A percentile compares a stretch with the other conserved stretches of the same genome.
Conservation (phyloP, 2,113 vertebrate genomes). For the Pteruthius melanotis region DNA sequence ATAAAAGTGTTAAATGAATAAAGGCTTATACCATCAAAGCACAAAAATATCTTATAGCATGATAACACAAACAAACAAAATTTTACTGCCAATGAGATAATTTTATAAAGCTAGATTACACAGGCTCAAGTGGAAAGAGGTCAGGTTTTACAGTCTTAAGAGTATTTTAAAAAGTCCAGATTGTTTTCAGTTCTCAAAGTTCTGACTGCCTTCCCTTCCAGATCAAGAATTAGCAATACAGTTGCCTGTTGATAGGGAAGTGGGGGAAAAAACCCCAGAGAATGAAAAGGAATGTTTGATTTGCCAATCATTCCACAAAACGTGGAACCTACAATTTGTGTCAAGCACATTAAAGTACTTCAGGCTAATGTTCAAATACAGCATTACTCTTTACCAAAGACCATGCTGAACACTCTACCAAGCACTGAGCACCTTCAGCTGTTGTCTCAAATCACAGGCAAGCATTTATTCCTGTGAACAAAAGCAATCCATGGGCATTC, state of each 20-base stretch:
- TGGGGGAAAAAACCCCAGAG: accelerated
- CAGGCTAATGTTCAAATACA: neutral
- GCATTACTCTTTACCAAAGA: neutral
- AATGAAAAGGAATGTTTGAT: neutral
- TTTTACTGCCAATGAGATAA: neutral
- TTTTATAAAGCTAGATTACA: neutral
- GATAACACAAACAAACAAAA: neutral
- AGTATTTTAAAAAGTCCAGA: neutral
- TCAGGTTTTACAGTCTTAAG: neutral
- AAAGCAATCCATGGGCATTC: neutral
- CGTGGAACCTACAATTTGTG: neutral
- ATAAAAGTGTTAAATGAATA: neutral
- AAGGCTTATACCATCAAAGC: neutral
- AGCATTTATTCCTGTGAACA: neutral
- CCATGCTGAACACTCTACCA: neutral
- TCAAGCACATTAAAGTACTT: neutral
- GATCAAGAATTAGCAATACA: neutral
- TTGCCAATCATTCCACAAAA: neutral
- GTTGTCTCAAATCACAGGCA: neutral
- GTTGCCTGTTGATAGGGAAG: neutral
- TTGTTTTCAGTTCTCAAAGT: conserved; percentile 8
- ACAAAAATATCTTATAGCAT: neutral
- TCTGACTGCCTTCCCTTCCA: neutral
- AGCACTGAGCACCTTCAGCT: neutral
- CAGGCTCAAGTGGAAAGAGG: neutral